phyloP scores from a whole-genome alignment of 2,113 vertebrate genomes.

The Spermophilus dauricus region DNA sequence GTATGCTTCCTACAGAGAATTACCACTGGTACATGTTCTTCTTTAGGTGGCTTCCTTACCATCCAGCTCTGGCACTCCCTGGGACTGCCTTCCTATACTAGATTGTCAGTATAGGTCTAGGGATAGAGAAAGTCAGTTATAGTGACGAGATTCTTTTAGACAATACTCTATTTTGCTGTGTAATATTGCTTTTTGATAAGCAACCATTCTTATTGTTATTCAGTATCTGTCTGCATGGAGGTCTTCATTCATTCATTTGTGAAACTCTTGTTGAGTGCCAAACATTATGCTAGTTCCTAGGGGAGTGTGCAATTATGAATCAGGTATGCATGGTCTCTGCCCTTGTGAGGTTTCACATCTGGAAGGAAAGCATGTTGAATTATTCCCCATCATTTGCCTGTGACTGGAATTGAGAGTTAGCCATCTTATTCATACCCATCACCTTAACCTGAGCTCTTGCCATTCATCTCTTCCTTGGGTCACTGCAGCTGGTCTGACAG shows the following conservation, averaged over 20 bases:
- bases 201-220: not conserved
- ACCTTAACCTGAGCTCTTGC: constrained; percentile 11
- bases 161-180: not conserved
- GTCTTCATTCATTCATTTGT: not conserved
- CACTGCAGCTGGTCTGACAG: constrained; percentile 55
- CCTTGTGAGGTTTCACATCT: constrained; percentile 8
- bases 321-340: not conserved
- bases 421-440: not conserved
- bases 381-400: not conserved
- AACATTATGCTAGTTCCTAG: not conserved
- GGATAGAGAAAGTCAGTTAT: constrained; percentile 23
- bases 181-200: not conserved
- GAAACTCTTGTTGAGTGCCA: not conserved
- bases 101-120: not conserved
- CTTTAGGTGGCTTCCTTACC: constrained; percentile 34
- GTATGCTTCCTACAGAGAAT: not conserved
- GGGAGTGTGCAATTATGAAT: not conserved
- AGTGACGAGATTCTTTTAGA: not conserved
- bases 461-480: constrained; percentile 22
- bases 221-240: not conserved
- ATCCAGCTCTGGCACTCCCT: not conserved
- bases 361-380: not conserved
- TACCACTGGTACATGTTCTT: not conserved
- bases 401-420: not conserved
- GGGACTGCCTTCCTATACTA: not conserved